Base-by-base conservation (phyloP, 30 jellyfish, hydroid and myxozoan species). In the Aurelia aurita region DNA sequence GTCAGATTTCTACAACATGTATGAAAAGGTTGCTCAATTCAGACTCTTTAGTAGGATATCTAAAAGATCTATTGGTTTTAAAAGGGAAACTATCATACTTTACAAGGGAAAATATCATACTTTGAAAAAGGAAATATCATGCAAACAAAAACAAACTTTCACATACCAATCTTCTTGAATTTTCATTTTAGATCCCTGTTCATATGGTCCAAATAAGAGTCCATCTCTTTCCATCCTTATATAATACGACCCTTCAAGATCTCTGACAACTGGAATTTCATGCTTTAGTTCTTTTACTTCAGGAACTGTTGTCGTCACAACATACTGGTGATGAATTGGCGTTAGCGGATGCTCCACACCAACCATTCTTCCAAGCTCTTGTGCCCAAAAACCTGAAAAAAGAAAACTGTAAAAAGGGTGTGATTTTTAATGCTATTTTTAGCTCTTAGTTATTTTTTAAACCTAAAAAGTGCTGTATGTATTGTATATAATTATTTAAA, bases 301-400 rank as follows among this genome's bases (percentile, higher is more conserved):
- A 54, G 97, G 97, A 22, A 94, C 62, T 18, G 97, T 80, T 25
- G 92, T 73, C 1, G 99, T 94, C 46, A 94, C 99, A 54, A 88
- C 88, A 62, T 94, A 94, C 64, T 94, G 99, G 60, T 94, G 99
- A 71, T 94, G 99, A 3, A 94, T 72, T 0, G 99, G 99, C 19
- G 88, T 89, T 60, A 94, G 32, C 11, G 99, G 99, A 39, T 77
- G 96, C 54, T 94, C 99, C 3, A 82, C 92, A 13, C 97, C 99
- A 28, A 84, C 95, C 99, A 94, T 84, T 49, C 85, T 60, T 21
- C 97, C 99, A n/a, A 94, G 44, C 64, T 94, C 99, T 28, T 95
- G 96, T 35, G 94, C 99, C 99, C 99, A 94, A 74, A 94, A 94
- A 22, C 99, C 99, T 94, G 60, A 1, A 67, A 12, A 5, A 8